Percentiles rank a stretch among this genome's conserved stretches.
phyloP scores from a whole-genome alignment of 2,113 vertebrate genomes.

The Oncorhynchus tshawytscha region DNA sequence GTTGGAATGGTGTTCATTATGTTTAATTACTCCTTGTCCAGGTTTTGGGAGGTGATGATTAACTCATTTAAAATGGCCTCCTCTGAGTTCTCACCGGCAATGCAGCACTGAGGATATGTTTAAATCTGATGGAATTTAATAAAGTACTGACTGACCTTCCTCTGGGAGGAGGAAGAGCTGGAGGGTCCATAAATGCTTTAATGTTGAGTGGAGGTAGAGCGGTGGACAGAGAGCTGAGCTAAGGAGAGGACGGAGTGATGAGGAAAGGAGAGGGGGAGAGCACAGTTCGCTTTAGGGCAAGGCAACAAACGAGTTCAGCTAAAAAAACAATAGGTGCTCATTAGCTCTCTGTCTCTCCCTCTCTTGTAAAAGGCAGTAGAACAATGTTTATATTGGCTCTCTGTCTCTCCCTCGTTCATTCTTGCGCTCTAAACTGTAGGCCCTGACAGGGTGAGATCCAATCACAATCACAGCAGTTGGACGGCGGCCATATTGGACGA shows the following conservation, averaged over 20 bases:
- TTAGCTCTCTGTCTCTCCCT: slow-evolving; percentile 62
- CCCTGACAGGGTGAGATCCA: slow-evolving; percentile 40
- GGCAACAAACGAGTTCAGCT: slow-evolving; percentile 66
- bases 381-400: slow-evolving; percentile 63
- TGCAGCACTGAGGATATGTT: background rate
- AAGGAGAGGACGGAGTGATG: slow-evolving; percentile 16
- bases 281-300: slow-evolving; percentile 47
- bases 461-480: slow-evolving; percentile 51
- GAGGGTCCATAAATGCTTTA: slow-evolving; percentile 40
- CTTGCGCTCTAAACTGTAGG: slow-evolving; percentile 21
- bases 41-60: slow-evolving; percentile 3
- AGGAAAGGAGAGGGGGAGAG: slow-evolving; percentile 2
- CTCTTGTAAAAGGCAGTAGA: slow-evolving; percentile 29
- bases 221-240: background rate
- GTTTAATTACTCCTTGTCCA: too few relatives aligned
- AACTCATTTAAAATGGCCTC: slow-evolving; percentile 2
- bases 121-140: background rate
- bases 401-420: background rate
- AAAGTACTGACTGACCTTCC: background rate
- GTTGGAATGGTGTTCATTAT: too few relatives aligned
- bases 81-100: slow-evolving; percentile 1
- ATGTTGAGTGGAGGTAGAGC: background rate
- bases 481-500: slow-evolving; percentile 42
- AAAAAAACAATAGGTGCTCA: slow-evolving; percentile 75
- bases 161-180: background rate